Percentiles rank a stretch among this genome's conserved stretches.
Conservation (phyloP, 2,113 vertebrate species). For the Eulemur macaco region DNA sequence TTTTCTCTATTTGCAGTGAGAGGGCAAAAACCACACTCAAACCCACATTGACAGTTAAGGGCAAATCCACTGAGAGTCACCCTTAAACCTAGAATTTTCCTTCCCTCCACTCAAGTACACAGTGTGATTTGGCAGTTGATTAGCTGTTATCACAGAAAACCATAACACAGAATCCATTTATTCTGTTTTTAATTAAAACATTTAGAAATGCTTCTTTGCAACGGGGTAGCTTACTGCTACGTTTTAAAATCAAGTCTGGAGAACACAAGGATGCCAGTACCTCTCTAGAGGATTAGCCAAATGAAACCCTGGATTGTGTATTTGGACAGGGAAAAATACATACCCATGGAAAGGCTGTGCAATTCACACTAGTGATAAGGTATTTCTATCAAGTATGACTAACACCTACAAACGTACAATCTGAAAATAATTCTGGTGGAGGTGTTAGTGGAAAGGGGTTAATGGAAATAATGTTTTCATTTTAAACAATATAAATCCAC, state of each 20-base stretch:
- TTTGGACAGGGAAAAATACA: background rate
- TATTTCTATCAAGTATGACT: slow-evolving; percentile 63
- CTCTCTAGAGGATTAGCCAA: background rate
- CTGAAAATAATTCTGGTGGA: slow-evolving; percentile 31
- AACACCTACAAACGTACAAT: slow-evolving; percentile 49
- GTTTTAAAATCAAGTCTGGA: background rate
- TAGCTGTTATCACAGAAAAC: slow-evolving; percentile 40
- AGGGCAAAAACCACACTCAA: slow-evolving; percentile 53
- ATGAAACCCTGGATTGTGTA: background rate
- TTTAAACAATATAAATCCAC: slow-evolving; percentile 87
- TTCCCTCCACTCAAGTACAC: background rate
- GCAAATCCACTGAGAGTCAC: slow-evolving; percentile 21
- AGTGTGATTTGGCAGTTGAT: background rate
- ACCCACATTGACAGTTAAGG: slow-evolving; percentile 19
- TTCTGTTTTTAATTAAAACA: slow-evolving; percentile 60
- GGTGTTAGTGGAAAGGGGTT: slow-evolving; percentile 55
- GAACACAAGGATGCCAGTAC: background rate
- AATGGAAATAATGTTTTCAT: slow-evolving; percentile 83
- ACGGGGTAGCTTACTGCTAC: background rate
- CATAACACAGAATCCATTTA: slow-evolving; percentile 46
- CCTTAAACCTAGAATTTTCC: slow-evolving; percentile 20
- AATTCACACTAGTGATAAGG: slow-evolving; percentile 45
- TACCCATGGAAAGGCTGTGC: background rate
- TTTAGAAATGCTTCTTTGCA: slow-evolving; percentile 35
- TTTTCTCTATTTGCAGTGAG: slow-evolving; percentile 44